These are phyloP conservation scores for Garra rufa DNA, from an alignment of 2,113 vertebrate species.

Conservation along the genomic window DNA sequence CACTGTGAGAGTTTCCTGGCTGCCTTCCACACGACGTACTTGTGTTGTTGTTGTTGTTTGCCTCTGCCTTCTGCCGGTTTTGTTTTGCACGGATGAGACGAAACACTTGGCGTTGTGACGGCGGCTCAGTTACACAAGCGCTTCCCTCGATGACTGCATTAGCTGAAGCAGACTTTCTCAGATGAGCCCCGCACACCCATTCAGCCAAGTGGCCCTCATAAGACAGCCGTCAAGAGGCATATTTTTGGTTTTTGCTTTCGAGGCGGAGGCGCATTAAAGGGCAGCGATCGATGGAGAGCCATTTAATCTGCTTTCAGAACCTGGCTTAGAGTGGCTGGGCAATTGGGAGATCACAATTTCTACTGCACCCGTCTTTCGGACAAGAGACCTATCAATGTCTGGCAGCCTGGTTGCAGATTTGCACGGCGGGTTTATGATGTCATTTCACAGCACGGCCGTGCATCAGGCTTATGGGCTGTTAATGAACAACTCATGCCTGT, in stretches of 20 bases:
- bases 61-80: conserved; percentile 24
- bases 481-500: neutral
- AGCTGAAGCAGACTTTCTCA: conserved; percentile 53
- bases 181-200: conserved; percentile 49
- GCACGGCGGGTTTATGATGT: neutral
- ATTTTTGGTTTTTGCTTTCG: conserved; percentile 65
- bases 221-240: conserved; percentile 56
- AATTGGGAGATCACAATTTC: conserved; percentile 52
- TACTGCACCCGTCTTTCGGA: conserved; percentile 28
- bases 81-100: neutral
- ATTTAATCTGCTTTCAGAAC: conserved; percentile 68
- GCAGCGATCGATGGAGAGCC: conserved; percentile 68
- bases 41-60: conserved; percentile 26
- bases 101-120: conserved; percentile 23
- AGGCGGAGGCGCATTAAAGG: conserved; percentile 66
- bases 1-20: conserved; percentile 1
- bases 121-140: conserved; percentile 23
- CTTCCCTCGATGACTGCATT: conserved; percentile 51
- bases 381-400: conserved; percentile 64
- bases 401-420: conserved; percentile 48
- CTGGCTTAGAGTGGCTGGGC: conserved; percentile 55
- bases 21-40: neutral
- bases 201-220: conserved; percentile 57
- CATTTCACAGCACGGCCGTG: neutral
- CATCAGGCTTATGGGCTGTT: conserved; percentile 1